These are phyloP conservation scores for Ctenopoma multispine DNA, from an alignment of 2,797 vertebrate species.

Conservation along the genomic window DNA sequence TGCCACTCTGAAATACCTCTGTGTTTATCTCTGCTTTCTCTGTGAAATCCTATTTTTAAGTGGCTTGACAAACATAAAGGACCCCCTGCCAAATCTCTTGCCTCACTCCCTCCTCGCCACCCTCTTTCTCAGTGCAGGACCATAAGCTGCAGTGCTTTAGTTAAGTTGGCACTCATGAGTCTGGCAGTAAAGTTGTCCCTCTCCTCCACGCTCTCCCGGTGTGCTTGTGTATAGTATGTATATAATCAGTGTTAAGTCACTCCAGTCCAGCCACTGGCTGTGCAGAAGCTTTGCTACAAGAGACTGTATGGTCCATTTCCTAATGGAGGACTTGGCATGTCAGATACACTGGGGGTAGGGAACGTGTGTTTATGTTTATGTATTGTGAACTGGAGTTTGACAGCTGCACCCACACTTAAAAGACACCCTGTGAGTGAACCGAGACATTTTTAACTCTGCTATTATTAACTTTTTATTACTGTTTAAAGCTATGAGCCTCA, in stretches of 20 bases:
- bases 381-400: not conserved
- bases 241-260: conserved; percentile 69
- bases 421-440: conserved; percentile 22
- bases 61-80: conserved; percentile 58
- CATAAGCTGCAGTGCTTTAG: conserved; percentile 65
- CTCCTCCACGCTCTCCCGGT: conserved; percentile 9
- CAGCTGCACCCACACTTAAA: conserved; percentile 1
- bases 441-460: no score
- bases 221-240: conserved; percentile 18
- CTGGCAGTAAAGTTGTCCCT: conserved; percentile 53
- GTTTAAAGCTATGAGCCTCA: no score
- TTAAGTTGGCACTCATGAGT: conserved; percentile 71
- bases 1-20: conserved; percentile 26
- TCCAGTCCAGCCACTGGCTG: conserved; percentile 39
- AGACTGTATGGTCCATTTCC: conserved; percentile 51
- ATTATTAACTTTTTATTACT: not conserved
- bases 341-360: conserved; percentile 2
- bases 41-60: conserved; percentile 53
- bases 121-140: conserved; percentile 36
- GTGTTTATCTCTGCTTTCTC: conserved; percentile 51
- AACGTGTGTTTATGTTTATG: conserved; percentile 14
- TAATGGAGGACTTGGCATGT: conserved; percentile 39
- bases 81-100: conserved; percentile 27
- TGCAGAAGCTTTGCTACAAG: conserved; percentile 47
- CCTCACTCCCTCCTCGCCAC: conserved; percentile 22